Base-by-base conservation (phyloP, 2,113 vertebrate species). In the Tragelaphus strepsiceros region DNA sequence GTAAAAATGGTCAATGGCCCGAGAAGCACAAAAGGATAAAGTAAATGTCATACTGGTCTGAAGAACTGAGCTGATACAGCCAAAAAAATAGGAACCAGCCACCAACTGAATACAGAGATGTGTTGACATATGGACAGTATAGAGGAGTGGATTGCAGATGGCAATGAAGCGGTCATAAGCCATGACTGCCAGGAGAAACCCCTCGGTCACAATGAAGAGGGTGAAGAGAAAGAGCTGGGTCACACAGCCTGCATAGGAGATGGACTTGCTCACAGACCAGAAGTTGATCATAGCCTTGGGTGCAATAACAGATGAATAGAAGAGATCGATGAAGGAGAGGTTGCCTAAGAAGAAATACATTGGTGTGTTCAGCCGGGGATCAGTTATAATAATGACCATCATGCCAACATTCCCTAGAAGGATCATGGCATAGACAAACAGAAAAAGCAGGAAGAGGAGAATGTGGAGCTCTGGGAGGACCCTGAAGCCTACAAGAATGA, bases 1-100 rank as follows among this genome's bases (percentile, higher is more conserved):
- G 84, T 98, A 98, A 81, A 98, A 98, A 82, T 98, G 98, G 61
- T 98, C 97, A 46, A 98, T 88, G n/a, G n/a, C 0, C 1, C 1
- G 0, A 71, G 67, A 71, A 71, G 67, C 19, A 22, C 19, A 71
- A 35, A 71, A 71, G 64, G 64, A 35, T 71, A 71, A 71, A 71
- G n/a, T 71, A 71, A 71, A 71, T 71, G 67, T 71, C 67, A 71
- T 71, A 9, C 4, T 71, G n/a, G n/a, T 39, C 9, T 71, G 9
- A 71, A 71, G 2, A 35, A 71, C 1, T 71, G 67, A 71, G 19
- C 3, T 71, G 67, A 39, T 39, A 0, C 67, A 39, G 67, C 98
- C 98, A 96, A 91, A 96, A 7, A 98, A 77, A 32, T 98, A 98
- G 11, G 94, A 98, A 24, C 90, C 94, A 28, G 64, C 80, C 81